These are phyloP conservation scores for Urocyon cinereoargenteus DNA, from an alignment of 2,797 vertebrate genomes.

Conservation along the genomic window DNA sequence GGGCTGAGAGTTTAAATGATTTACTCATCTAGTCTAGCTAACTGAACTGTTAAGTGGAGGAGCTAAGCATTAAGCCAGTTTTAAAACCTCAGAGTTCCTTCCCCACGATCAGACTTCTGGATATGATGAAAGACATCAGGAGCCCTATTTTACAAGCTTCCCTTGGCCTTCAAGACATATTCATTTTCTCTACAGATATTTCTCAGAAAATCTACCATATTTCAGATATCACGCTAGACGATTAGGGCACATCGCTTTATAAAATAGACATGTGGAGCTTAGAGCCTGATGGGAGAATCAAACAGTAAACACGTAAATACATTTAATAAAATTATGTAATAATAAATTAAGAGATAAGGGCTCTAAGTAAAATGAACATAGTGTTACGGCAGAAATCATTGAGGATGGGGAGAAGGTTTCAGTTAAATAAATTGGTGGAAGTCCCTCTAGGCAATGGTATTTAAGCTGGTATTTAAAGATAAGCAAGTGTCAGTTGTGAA, in stretches of 20 bases:
- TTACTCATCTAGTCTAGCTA: neutral
- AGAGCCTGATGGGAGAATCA: neutral
- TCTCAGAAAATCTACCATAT: neutral
- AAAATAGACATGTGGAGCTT: neutral
- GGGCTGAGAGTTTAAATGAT: constrained; percentile 21
- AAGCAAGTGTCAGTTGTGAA: neutral
- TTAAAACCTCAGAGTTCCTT: neutral
- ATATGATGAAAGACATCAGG: neutral
- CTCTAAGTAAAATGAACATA: neutral
- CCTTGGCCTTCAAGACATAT: neutral
- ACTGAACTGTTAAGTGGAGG: neutral
- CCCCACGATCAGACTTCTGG: neutral
- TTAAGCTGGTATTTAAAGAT: neutral
- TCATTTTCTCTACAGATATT: neutral
- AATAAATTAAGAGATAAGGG: neutral
- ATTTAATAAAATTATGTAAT: neutral
- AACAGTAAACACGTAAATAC: neutral
- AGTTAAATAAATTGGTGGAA: neutral
- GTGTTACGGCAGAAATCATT: neutral
- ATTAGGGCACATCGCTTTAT: neutral
- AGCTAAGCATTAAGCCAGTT: neutral
- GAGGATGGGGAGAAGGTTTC: neutral
- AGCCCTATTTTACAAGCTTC: neutral
- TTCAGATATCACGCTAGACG: neutral
- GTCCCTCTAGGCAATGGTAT: neutral